Evolutionary conservation across 2,888 invertebrate genomes (phyloP).

Genomic region (Leucophora obtusa): DNA sequence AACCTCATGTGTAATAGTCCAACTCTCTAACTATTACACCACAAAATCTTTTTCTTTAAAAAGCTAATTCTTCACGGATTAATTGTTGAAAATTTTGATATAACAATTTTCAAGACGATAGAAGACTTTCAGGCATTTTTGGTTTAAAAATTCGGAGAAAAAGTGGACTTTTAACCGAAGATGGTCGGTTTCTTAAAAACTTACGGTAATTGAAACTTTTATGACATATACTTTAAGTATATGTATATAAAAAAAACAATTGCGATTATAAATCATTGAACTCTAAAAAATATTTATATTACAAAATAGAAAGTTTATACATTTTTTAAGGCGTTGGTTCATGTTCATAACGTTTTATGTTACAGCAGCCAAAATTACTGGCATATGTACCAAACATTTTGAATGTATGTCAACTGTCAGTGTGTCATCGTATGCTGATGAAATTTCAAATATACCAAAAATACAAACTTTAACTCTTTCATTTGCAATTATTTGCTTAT

Average conservation of each 20-base stretch:
- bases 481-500: constrained; percentile 57
- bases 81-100: too few species aligned
- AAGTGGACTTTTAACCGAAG: too few species aligned
- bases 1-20: too few species aligned
- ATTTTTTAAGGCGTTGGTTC: constrained; percentile 61
- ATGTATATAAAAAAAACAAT: too few species aligned
- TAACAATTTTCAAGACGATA: too few species aligned
- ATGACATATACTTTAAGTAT: constrained; percentile 10
- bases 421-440: constrained; percentile 48
- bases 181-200: too few species aligned
- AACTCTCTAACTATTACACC: too few species aligned
- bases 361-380: constrained; percentile 36
- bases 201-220: too few species aligned
- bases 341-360: constrained; percentile 39
- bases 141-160: too few species aligned
- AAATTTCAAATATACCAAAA: constrained; percentile 33
- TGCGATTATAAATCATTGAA: constrained; percentile 43
- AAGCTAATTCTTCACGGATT: too few species aligned
- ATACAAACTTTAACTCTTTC: constrained; percentile 39
- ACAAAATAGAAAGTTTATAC: constrained; percentile 53
- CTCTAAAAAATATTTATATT: constrained; percentile 7
- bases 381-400: constrained; percentile 19
- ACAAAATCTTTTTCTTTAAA: too few species aligned
- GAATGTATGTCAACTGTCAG: constrained; percentile 58
- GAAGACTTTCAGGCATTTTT: too few species aligned